Evolutionary conservation across 1,140 invertebrate genomes (phyloP).

Genomic region (Saccostrea echinata): DNA sequence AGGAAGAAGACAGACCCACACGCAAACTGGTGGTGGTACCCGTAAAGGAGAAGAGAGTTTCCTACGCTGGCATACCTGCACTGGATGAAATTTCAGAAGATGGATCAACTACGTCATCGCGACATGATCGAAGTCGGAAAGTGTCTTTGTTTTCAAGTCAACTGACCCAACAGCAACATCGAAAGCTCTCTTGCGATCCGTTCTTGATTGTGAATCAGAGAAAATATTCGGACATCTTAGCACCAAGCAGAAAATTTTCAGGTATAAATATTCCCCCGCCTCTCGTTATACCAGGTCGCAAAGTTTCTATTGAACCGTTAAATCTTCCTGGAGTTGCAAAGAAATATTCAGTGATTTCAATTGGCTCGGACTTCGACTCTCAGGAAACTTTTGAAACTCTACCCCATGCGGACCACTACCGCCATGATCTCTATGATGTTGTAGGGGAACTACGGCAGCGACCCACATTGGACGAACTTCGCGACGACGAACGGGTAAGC

Average conservation of each 20-base stretch:
- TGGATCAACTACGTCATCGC: constrained; percentile 3
- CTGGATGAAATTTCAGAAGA: constrained; percentile 25
- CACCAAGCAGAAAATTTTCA: constrained; percentile 16
- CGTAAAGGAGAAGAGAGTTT: background rate
- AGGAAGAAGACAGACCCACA: background rate
- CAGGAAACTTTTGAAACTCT: constrained; percentile 93
- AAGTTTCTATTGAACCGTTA: constrained; percentile 20
- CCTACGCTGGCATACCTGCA: background rate
- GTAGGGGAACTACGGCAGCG: constrained; percentile 89
- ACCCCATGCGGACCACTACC: constrained; percentile 94
- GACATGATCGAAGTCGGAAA: constrained; percentile 49
- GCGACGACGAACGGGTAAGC: constrained; percentile 82
- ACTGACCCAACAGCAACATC: background rate
- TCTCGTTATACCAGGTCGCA: constrained; percentile 5
- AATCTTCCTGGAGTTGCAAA: constrained; percentile 17
- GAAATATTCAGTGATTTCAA: constrained; percentile 48
- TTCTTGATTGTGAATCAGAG: constrained; percentile 24
- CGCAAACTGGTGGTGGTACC: background rate
- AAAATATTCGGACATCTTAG: constrained; percentile 34
- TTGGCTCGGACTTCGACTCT: constrained; percentile 48
- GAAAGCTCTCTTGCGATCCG: constrained; percentile 11
- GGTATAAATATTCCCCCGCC: background rate
- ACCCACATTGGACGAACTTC: constrained; percentile 94
- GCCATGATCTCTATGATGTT: constrained; percentile 84
- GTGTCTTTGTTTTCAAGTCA: constrained; percentile 49